Evolutionary conservation across 2,797 vertebrate species (phyloP).

Genomic region (Oceanodroma leucorhoa): DNA sequence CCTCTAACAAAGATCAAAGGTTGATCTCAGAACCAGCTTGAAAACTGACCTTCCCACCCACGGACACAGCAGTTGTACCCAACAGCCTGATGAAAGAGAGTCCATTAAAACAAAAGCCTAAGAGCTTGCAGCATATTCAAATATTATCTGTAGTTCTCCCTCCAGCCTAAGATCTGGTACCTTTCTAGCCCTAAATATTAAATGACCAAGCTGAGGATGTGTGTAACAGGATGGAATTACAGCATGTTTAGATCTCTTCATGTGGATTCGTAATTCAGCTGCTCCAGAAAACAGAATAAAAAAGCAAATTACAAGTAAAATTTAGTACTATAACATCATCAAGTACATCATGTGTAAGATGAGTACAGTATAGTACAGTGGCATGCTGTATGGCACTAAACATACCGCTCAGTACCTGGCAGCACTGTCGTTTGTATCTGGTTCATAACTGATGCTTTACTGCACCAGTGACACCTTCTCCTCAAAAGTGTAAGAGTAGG

Average conservation of each 20-base stretch:
- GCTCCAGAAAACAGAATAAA: background rate
- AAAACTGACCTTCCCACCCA: background rate
- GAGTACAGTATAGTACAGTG: background rate
- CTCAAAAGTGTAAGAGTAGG: background rate
- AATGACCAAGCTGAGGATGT: background rate
- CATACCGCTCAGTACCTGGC: background rate
- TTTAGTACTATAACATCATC: slow-evolving; percentile 12
- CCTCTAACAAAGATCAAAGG: background rate
- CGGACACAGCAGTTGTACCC: background rate
- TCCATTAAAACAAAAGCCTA: background rate
- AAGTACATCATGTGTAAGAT: background rate
- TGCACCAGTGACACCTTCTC: background rate
- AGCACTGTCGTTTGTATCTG: background rate
- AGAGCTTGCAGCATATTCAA: background rate
- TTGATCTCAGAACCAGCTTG: background rate
- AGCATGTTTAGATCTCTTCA: background rate
- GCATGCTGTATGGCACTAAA: background rate
- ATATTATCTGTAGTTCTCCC: background rate
- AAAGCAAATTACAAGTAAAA: slow-evolving; percentile 20
- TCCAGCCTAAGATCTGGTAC: background rate
- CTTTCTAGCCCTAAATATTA: background rate
- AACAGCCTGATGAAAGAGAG: background rate
- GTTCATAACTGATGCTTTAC: background rate
- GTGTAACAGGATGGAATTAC: background rate
- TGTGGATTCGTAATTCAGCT: background rate